These are phyloP conservation scores for Pluvialis apricaria DNA, from an alignment of 2,113 vertebrate genomes.

Conservation along the genomic window DNA sequence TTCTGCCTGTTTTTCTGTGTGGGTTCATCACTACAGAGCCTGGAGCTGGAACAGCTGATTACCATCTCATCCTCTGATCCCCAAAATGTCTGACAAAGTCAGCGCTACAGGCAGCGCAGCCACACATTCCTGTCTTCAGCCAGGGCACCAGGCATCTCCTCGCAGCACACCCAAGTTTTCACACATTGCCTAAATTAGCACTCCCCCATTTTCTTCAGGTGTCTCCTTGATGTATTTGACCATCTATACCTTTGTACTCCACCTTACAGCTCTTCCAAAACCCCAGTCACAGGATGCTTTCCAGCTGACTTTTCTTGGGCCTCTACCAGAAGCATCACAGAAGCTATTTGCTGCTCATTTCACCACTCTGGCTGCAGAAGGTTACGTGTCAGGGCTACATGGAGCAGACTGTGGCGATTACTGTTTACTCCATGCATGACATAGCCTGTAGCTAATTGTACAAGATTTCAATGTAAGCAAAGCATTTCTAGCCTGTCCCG, in stretches of 20 bases:
- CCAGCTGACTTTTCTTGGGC: neutral
- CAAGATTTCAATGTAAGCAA: neutral
- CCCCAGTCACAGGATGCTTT: neutral
- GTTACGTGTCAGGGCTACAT: accelerated
- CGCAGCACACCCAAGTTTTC: neutral
- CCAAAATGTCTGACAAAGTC: neutral
- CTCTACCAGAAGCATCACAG: neutral
- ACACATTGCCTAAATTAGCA: neutral
- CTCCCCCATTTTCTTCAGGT: neutral
- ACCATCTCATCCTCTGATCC: neutral
- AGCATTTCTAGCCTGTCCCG: neutral
- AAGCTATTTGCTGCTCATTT: neutral
- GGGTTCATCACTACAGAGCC: neutral
- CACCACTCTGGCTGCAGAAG: neutral
- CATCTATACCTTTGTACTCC: neutral
- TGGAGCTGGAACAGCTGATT: neutral
- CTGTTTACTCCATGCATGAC: accelerated
- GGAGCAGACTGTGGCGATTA: neutral
- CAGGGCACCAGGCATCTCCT: neutral
- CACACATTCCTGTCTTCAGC: neutral
- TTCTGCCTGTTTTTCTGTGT: neutral
- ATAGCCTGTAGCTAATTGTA: neutral
- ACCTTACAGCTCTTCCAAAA: neutral
- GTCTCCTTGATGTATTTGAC: neutral
- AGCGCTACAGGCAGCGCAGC: neutral